A percentile compares a stretch with the other conserved stretches of the same genome.
Conservation (phyloP, 2,797 vertebrate genomes). For the Clamator glandarius region DNA sequence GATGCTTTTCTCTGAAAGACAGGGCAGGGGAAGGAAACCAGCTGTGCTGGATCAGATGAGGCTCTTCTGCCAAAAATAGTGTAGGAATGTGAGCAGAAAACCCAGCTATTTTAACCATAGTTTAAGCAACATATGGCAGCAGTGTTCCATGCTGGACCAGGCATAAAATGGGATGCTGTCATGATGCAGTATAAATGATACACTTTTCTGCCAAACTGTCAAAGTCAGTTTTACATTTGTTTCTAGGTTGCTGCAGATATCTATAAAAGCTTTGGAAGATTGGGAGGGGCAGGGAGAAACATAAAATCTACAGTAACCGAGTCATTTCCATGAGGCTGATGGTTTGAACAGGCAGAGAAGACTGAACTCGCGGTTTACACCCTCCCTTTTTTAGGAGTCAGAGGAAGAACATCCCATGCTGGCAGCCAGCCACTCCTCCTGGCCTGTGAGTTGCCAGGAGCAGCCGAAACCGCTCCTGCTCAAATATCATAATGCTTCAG, state of each 20-base stretch:
- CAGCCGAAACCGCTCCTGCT: slow-evolving; percentile 19
- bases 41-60: slow-evolving; percentile 32
- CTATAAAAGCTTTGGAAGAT: slow-evolving; percentile 71
- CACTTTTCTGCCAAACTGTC: slow-evolving; percentile 70
- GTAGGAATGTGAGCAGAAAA: slow-evolving; percentile 68
- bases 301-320: slow-evolving; percentile 67
- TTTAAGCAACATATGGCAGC: slow-evolving; percentile 72
- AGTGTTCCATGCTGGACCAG: slow-evolving; percentile 68
- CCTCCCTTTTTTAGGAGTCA: slow-evolving; percentile 67
- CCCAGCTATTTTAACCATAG: slow-evolving; percentile 73
- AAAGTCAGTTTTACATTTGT: slow-evolving; percentile 71
- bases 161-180: slow-evolving; percentile 70
- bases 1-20: slow-evolving; percentile 20
- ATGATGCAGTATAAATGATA: slow-evolving; percentile 74
- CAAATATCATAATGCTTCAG: slow-evolving; percentile 54
- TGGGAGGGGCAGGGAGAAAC: slow-evolving; percentile 67
- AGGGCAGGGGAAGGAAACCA: slow-evolving; percentile 40
- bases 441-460: slow-evolving; percentile 26
- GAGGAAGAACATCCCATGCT: slow-evolving; percentile 55
- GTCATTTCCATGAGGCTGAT: slow-evolving; percentile 69
- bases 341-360: slow-evolving; percentile 57
- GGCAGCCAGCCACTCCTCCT: slow-evolving; percentile 40
- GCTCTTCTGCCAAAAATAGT: slow-evolving; percentile 49
- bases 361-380: slow-evolving; percentile 50
- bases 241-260: slow-evolving; percentile 74